Evolutionary conservation across 2,797 vertebrate species (phyloP).

Genomic region (Morelia viridis): DNA sequence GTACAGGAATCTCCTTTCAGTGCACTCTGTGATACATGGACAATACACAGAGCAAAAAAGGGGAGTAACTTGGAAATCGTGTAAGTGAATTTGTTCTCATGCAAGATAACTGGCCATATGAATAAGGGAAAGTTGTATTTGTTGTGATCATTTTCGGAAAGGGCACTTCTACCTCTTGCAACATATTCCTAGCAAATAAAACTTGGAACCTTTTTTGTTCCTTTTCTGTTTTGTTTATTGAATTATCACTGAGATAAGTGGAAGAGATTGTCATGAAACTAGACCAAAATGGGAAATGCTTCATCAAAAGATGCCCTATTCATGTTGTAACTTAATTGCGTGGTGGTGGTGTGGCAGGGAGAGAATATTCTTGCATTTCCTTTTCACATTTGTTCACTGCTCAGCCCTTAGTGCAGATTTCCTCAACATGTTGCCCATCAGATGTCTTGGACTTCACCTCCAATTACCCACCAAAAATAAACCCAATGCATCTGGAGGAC

Average conservation of each 20-base stretch:
- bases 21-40: constrained; percentile 65
- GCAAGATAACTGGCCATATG: constrained; percentile 64
- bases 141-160: constrained; percentile 42
- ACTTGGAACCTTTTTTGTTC: constrained; percentile 70
- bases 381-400: constrained; percentile 81
- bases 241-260: constrained; percentile 60
- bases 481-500: neutral
- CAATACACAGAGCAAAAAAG: constrained; percentile 61
- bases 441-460: constrained; percentile 64
- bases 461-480: neutral
- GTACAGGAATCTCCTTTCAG: constrained; percentile 62
- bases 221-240: neutral
- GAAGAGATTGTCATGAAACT: constrained; percentile 61
- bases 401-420: constrained; percentile 80
- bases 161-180: constrained; percentile 57
- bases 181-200: constrained; percentile 61
- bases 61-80: constrained; percentile 56
- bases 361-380: constrained; percentile 71
- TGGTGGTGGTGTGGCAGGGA: constrained; percentile 67
- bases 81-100: constrained; percentile 70
- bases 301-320: constrained; percentile 57
- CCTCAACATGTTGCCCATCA: constrained; percentile 69
- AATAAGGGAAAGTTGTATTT: constrained; percentile 65
- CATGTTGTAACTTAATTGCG: constrained; percentile 68
- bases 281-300: constrained; percentile 61